These are phyloP conservation scores for Aphidius gifuensis DNA, from an alignment of 1,140 invertebrate genomes.

Conservation along the genomic window DNA sequence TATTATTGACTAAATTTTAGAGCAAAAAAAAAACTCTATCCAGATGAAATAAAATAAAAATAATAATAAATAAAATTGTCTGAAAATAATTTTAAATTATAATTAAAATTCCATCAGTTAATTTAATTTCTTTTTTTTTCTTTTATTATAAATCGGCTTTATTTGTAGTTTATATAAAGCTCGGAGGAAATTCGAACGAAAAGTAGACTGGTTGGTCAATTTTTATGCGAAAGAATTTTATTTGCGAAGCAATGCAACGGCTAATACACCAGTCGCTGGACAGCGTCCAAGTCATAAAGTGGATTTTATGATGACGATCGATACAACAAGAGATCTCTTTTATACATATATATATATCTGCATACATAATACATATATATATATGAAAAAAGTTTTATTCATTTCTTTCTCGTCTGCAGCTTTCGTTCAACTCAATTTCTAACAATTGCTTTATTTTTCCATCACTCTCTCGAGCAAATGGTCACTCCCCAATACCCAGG, in stretches of 20 bases:
- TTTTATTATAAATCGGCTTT: too few species aligned
- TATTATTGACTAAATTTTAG: too few species aligned
- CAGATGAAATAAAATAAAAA: too few species aligned
- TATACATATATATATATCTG: slow-evolving; percentile 17
- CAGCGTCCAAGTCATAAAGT: slow-evolving; percentile 55
- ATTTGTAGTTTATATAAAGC: too few species aligned
- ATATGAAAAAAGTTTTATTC: slow-evolving; percentile 30
- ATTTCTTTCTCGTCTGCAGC: background rate
- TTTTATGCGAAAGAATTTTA: slow-evolving; percentile 29
- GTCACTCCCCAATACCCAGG: background rate
- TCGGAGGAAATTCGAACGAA: too few species aligned
- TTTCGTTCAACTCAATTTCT: slow-evolving; percentile 3
- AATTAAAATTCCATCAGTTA: too few species aligned
- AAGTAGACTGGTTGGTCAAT: too few species aligned
- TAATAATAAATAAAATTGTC: too few species aligned
- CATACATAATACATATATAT: slow-evolving; percentile 3
- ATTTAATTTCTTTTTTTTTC: too few species aligned
- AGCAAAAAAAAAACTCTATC: too few species aligned
- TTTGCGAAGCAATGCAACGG: slow-evolving; percentile 46
- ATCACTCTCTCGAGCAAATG: slow-evolving; percentile 1
- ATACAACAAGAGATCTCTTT: slow-evolving; percentile 50
- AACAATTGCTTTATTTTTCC: slow-evolving; percentile 19
- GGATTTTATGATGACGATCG: slow-evolving; percentile 54
- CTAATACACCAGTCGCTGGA: slow-evolving; percentile 56
- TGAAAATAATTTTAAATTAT: too few species aligned